Conservation (phyloP, 2,888 invertebrate genomes). For the Pseudeuparius sepicola region DNA sequence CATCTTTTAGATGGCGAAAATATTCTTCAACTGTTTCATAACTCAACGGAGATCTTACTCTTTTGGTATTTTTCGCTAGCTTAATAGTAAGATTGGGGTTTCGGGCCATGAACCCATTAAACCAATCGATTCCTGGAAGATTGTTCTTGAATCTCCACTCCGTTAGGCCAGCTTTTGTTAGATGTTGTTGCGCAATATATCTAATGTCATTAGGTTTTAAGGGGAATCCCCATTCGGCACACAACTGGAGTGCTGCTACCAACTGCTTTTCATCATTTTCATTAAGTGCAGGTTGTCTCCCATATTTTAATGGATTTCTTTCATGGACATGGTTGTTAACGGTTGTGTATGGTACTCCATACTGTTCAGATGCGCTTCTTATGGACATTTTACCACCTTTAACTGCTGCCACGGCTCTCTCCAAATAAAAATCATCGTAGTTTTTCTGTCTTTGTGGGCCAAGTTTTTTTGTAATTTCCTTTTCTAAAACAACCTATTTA, state of each 20-base stretch:
- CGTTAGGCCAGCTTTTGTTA: conserved; percentile 13
- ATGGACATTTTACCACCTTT: no score
- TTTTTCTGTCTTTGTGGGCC: not conserved
- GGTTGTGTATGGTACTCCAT: conserved; percentile 12
- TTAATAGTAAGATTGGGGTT: conserved; percentile 9
- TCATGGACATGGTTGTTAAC: conserved; percentile 9
- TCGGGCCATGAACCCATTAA: conserved; percentile 8
- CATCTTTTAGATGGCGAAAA: conserved; percentile 13
- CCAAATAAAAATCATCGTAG: not conserved
- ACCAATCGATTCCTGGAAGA: conserved; percentile 15
- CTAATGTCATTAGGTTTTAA: conserved; percentile 14
- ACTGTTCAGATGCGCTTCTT: conserved; percentile 7
- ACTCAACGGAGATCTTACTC: conserved; percentile 16
- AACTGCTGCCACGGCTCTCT: conserved; percentile 1
- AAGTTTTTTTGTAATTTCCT: no score
- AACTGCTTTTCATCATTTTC: conserved; percentile 5
- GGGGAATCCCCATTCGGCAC: conserved; percentile 16
- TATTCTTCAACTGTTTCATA: conserved; percentile 18
- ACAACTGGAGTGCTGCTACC: conserved; percentile 14
- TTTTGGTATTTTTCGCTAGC: conserved; percentile 17
- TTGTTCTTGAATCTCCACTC: conserved; percentile 14
- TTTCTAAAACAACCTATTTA: no score
- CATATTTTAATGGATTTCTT: conserved; percentile 9
- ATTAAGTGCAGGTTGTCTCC: not conserved
- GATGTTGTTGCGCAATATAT: conserved; percentile 14